Evolutionary conservation across 2,797 vertebrate species (phyloP).

Genomic region (Tangara arthus): DNA sequence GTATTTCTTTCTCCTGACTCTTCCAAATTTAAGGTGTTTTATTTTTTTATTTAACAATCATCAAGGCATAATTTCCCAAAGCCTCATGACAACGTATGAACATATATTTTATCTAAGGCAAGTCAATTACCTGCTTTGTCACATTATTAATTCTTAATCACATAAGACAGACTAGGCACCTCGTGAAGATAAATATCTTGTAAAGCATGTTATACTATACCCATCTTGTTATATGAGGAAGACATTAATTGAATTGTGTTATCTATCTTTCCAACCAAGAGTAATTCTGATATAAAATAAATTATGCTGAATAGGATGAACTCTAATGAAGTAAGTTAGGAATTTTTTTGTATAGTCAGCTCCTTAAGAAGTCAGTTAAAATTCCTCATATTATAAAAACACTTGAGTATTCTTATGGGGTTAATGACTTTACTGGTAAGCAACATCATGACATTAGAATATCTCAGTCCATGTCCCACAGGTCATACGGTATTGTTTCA

Average conservation of each 20-base stretch:
- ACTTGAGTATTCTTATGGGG: not conserved
- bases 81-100: not conserved
- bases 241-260: not conserved
- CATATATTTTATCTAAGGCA: not conserved
- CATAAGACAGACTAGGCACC: not conserved
- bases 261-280: not conserved
- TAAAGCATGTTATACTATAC: not conserved
- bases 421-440: not conserved
- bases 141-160: not conserved
- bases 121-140: not conserved
- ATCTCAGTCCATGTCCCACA: not conserved
- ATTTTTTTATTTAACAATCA: not conserved
- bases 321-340: not conserved
- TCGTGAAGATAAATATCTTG: not conserved
- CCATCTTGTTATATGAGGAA: not conserved
- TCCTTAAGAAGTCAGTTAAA: slow-evolving; percentile 13
- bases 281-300: not conserved
- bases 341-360: not conserved
- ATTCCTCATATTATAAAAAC: not conserved
- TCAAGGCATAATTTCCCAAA: not conserved
- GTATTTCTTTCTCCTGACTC: not conserved
- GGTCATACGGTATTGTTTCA: not conserved
- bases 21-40: not conserved
- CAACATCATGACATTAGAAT: not conserved
- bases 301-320: not conserved